Conservation (phyloP, 2,888 invertebrate species). For the Ctena decussata region DNA sequence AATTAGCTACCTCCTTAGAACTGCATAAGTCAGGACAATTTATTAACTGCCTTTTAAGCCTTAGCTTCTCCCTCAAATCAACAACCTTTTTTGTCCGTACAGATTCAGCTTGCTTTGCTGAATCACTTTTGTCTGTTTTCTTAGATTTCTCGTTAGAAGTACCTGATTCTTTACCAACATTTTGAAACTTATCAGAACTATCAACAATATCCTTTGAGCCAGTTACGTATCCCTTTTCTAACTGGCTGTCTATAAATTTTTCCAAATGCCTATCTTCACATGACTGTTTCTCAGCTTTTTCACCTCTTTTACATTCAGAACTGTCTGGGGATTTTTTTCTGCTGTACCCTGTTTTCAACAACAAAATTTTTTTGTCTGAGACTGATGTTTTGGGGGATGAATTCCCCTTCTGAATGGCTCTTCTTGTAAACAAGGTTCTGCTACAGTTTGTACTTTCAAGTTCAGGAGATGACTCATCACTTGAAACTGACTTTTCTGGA, state of each 20-base stretch:
- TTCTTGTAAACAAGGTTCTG: not conserved
- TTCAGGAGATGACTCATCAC: not conserved
- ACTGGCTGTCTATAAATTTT: no score
- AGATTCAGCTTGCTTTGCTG: no score
- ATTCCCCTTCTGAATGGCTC: not conserved
- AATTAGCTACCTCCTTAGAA: not conserved
- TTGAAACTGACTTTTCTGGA: not conserved
- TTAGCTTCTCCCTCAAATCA: constrained; percentile 49
- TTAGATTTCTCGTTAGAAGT: not conserved
- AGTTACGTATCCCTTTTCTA: no score
- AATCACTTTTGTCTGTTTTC: not conserved
- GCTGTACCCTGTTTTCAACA: not conserved
- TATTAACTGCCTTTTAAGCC: constrained; percentile 9
- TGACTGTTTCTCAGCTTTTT: no score
- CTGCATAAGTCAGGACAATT: not conserved
- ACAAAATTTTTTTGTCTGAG: not conserved
- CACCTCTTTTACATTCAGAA: not conserved
- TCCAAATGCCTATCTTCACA: no score
- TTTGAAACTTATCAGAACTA: no score
- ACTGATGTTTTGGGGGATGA: not conserved
- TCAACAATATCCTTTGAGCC: no score
- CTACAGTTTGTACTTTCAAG: not conserved
- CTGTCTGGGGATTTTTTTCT: not conserved
- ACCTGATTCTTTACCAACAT: no score
- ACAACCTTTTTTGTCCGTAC: constrained; percentile 29